phyloP scores from a whole-genome alignment of 2,113 vertebrate genomes.

The Zosterops pallidus region DNA sequence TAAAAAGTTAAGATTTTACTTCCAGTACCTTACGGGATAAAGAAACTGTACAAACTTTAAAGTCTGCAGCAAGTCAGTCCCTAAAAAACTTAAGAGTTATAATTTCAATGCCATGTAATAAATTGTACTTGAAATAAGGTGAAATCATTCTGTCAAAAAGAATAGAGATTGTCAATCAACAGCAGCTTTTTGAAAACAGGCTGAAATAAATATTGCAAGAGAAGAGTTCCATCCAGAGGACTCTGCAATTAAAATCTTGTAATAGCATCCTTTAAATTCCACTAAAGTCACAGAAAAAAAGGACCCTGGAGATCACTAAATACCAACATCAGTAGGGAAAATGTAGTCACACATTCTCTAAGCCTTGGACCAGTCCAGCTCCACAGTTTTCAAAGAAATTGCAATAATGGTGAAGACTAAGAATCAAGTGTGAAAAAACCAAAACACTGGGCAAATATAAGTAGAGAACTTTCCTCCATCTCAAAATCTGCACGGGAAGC shows the following conservation, averaged over 20 bases:
- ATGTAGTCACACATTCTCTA: background rate
- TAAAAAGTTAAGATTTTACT: background rate
- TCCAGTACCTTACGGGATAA: background rate
- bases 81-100: background rate
- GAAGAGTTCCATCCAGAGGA: background rate
- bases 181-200: background rate
- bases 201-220: background rate
- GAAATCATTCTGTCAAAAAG: slow-evolving; percentile 6
- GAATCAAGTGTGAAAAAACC: background rate
- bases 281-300: background rate
- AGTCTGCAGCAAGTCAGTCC: background rate
- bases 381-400: background rate
- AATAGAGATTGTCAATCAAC: background rate
- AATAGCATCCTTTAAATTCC: background rate
- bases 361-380: background rate
- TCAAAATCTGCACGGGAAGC: background rate
- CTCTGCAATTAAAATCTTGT: background rate
- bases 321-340: background rate
- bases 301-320: background rate
- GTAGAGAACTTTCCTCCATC: background rate
- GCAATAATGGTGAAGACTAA: background rate
- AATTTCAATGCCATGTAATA: background rate
- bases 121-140: background rate
- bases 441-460: background rate
- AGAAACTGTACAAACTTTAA: background rate